These are phyloP conservation scores for Drosophila melanica DNA, from an alignment of 1,140 invertebrate genomes.

Conservation along the genomic window DNA sequence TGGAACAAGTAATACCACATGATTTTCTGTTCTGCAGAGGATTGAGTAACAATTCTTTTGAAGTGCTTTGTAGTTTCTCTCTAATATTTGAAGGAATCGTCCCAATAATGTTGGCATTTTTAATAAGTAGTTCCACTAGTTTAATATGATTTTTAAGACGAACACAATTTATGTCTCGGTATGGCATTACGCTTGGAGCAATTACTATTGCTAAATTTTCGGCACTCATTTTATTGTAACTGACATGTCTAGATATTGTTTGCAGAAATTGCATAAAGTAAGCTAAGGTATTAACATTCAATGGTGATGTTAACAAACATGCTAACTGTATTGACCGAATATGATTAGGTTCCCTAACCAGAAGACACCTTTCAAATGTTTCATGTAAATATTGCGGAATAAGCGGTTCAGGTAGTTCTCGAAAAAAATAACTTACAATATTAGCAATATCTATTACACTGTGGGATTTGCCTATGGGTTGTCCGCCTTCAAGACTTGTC, in stretches of 20 bases:
- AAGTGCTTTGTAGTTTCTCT: constrained; percentile 27
- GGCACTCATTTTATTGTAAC: constrained; percentile 92
- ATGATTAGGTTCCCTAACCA: constrained; percentile 78
- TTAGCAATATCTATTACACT: constrained; percentile 92
- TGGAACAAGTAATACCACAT: neutral
- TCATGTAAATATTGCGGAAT: constrained; percentile 89
- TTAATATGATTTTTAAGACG: constrained; percentile 87
- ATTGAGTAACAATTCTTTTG: neutral
- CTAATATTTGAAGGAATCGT: constrained; percentile 87
- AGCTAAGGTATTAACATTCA: constrained; percentile 88
- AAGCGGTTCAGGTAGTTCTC: constrained; percentile 92
- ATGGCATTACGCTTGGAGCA: constrained; percentile 93
- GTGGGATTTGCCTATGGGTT: constrained; percentile 86
- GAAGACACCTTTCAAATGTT: constrained; percentile 88
- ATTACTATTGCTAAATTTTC: constrained; percentile 92
- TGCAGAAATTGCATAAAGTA: constrained; percentile 89
- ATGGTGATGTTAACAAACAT: constrained; percentile 87
- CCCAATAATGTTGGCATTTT: constrained; percentile 90
- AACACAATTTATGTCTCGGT: constrained; percentile 86
- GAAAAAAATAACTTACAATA: constrained; percentile 92
- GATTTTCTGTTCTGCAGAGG: constrained; percentile 4
- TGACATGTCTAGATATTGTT: constrained; percentile 86
- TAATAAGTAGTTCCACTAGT: constrained; percentile 89
- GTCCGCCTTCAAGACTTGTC: constrained; percentile 88
- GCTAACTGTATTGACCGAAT: constrained; percentile 85